Base-by-base conservation (phyloP, 1,140 invertebrate genomes). In the Sarcophaga peregrina region DNA sequence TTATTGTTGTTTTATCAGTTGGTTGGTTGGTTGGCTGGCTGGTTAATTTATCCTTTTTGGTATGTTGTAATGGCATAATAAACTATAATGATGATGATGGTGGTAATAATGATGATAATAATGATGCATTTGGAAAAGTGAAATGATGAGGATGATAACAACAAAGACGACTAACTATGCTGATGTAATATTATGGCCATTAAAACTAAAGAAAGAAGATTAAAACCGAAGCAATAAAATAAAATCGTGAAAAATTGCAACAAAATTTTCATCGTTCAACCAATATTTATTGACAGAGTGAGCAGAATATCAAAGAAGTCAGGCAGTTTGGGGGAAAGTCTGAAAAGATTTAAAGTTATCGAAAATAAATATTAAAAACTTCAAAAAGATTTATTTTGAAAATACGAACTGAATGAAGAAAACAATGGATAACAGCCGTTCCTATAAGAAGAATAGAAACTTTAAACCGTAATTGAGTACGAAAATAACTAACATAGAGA, bases 91-190 rank as follows among this genome's bases (percentile, higher is more conserved):
- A 58, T 58, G 54, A 13, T n/a, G 7, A n/a, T 58, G 52, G 13
- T 13, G n/a, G n/a, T 15, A 58, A 58, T 58, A 13, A 58, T 58
- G 54, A 15, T 58, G n/a, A 58, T 15, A n/a, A 58, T n/a, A 15
- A 58, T 58, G 54, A 58, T 58, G 54, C 54, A 58, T 58, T 58
- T 58, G 54, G 15, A 13, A 58, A n/a, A 58, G 54, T 58, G n/a
- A 58, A 58, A 58, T 58, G 54, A 58, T 58, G 54, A 58, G 15
- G n/a, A 58, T 15, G 54, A 58, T n/a, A 58, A 58, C 15, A 58
- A 58, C 4, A 37, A 37, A 37, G 25, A 37, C n/a, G 25, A 37
- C 25, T 58, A n/a, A 15, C n/a, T 7, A 13, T n/a, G 54, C n/a
- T 58, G 54, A 58, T 58, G 54, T 58, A 58, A 13, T 58, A 15